Conservation (phyloP, 2,797 vertebrate species). For the Paramormyrops hopkinsi region DNA sequence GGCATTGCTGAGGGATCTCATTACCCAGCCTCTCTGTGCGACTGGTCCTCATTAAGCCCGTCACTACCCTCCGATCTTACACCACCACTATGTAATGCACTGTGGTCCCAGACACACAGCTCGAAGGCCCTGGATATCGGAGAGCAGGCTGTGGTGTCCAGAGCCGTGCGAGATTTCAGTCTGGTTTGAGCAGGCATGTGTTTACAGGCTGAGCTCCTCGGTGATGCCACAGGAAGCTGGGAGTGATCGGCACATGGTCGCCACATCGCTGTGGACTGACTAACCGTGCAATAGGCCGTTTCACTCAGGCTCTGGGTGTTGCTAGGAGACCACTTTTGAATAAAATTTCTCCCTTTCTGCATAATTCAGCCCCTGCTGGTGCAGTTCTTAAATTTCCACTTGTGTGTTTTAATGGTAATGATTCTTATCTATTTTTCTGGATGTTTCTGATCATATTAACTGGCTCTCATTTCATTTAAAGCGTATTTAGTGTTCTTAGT, state of each 20-base stretch:
- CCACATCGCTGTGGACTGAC: background rate
- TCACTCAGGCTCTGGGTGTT: constrained; percentile 15
- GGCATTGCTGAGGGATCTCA: background rate
- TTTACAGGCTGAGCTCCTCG: background rate
- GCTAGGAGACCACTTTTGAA: constrained; percentile 16
- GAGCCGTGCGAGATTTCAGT: background rate
- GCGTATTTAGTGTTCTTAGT: background rate
- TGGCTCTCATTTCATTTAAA: background rate
- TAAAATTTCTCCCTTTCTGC: background rate
- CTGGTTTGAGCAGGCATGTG: background rate
- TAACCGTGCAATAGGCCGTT: background rate
- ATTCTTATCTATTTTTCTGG: background rate
- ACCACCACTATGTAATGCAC: background rate
- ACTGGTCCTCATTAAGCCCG: background rate
- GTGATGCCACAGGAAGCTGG: background rate
- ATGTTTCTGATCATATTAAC: background rate
- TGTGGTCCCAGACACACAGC: background rate
- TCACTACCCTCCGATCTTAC: background rate
- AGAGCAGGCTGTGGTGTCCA: background rate
- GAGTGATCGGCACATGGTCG: background rate
- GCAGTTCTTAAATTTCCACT: background rate
- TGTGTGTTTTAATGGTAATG: background rate
- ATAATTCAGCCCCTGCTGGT: background rate
- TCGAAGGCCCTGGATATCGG: background rate
- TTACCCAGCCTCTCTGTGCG: background rate